Base-by-base conservation (phyloP, 1,140 invertebrate species). In the Pachyrhynchus sulphureomaculatus region DNA sequence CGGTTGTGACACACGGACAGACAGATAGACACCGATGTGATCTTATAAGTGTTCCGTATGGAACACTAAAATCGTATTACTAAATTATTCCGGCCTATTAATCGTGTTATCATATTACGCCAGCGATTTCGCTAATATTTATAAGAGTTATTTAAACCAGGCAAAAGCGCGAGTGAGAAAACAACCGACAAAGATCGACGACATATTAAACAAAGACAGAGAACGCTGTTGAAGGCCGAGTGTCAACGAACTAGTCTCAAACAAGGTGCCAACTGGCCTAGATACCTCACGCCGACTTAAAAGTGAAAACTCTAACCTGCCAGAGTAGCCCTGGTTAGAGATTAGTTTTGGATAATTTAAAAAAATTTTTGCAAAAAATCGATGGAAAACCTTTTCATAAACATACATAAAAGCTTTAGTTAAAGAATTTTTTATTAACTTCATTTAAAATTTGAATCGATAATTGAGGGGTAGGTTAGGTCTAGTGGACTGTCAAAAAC, bases 221-320 rank as follows among this genome's bases (percentile, higher is more conserved):
- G 17, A 29, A 49, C 47, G 34, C 41, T 39, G 26, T 51, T 65
- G 69, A 73, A 75, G 71, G 74, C 66, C 74, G 68, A 64, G 66
- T 69, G 68, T 72, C 69, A 76, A 75, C 66, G 74, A 73, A 74
- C 74, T 76, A 72, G 72, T 48, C 72, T 73, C 72, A 51, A 32
- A 33, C 10, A 58, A 53, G 66, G 41, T n/a, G 18, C 37, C 44
- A 51, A 20, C 54, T 72, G 74, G 65, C 73, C 72, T 61, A 76
- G 72, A 72, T 75, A 70, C 61, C 42, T 52, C 56, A 9, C 21
- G 53, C 33, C 56, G 42, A 44, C 37, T 68, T 62, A 70, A 74
- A 74, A 74, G 72, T 74, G 72, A 74, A 74, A 74, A 72, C 64
- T 49, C 26, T 29, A 41, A 55, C 55, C 48, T 57, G 41, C 26